Base-by-base conservation (phyloP, 2,888 invertebrate species). In the Platycheirus rosarum region DNA sequence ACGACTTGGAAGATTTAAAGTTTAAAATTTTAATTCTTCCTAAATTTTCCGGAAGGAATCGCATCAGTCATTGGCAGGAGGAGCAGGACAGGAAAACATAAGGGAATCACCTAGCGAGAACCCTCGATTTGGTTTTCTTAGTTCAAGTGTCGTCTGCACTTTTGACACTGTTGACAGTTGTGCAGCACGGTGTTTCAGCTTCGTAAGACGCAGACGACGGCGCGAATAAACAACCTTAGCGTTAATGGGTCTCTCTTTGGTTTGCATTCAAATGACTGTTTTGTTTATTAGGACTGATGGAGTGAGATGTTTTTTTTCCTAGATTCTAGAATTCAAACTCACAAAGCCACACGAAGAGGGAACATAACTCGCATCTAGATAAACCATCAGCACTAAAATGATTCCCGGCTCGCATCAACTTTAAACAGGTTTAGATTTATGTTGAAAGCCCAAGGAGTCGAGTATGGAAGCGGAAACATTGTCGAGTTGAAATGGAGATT, bases 141-240 rank as follows among this genome's bases (percentile, higher is more conserved):
- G 80, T 80, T 80, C 80, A 80, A 80, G 80, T 80, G 76, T 76
- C 80, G 80, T 76, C 80, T 80, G 76, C 80, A 70, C 80, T 76
- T 76, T 76, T 75, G 14, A 62, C 76, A 26, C 44, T 76, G 76
- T 70, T 80, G 76, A 80, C 80, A 70, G 70, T 69, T 75, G 65
- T 75, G 62, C 42, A 2, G 32, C 14, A 20, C 40, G 62, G 44
- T 37, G 40, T 13, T 62, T 6, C 6, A 6, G 2, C 26, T 26
- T 26, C 26, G n/a, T 26, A n/a, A n/a, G n/a, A n/a, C n/a, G n/a
- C n/a, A n/a, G n/a, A n/a, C n/a, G n/a, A 26, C 13, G 18, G n/a
- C 46, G 32, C 14, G 63, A 35, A 48, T 23, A 48, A 63, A 35
- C 51, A 51, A 26, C 35, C 44, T 51, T 55, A 18, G 40, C 46